Evolutionary conservation across 2,113 vertebrate genomes (phyloP).

Genomic region (Cyprinodon tularosa): DNA sequence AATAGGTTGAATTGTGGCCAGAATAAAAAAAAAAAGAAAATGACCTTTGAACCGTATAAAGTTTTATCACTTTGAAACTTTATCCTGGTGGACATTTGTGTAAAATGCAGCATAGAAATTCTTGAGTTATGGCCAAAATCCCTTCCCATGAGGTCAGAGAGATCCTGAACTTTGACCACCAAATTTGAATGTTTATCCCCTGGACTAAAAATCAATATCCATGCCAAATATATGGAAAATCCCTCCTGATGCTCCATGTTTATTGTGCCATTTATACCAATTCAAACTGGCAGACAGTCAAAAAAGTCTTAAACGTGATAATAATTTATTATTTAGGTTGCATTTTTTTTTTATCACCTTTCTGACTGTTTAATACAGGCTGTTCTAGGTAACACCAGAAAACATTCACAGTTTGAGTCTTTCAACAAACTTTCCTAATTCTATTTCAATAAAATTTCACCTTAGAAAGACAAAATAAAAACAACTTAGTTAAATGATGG

Average conservation of each 20-base stretch:
- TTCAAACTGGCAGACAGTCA: background rate
- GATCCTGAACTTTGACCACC: slow-evolving; percentile 7
- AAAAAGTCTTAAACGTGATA: background rate
- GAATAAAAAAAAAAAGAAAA: background rate
- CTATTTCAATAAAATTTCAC: background rate
- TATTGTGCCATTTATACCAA: background rate
- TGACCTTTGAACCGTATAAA: slow-evolving; percentile 1
- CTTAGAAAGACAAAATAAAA: background rate
- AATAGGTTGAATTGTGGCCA: slow-evolving; percentile 1
- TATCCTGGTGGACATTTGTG: background rate
- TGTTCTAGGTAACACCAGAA: background rate
- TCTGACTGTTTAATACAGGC: background rate
- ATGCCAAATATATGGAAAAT: slow-evolving; percentile 1
- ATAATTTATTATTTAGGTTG: background rate
- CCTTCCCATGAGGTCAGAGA: background rate
- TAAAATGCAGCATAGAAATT: background rate
- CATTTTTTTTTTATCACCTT: background rate
- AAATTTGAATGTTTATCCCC: slow-evolving; percentile 2
- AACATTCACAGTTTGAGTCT: background rate
- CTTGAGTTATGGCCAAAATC: slow-evolving; percentile 5
- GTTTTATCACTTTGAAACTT: background rate
- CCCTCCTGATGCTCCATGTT: background rate
- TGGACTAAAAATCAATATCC: background rate
- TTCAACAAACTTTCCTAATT: background rate
- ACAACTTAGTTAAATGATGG: background rate